Conservation (phyloP, 1,140 invertebrate species). For the Pseudomyrmex sp. region DNA sequence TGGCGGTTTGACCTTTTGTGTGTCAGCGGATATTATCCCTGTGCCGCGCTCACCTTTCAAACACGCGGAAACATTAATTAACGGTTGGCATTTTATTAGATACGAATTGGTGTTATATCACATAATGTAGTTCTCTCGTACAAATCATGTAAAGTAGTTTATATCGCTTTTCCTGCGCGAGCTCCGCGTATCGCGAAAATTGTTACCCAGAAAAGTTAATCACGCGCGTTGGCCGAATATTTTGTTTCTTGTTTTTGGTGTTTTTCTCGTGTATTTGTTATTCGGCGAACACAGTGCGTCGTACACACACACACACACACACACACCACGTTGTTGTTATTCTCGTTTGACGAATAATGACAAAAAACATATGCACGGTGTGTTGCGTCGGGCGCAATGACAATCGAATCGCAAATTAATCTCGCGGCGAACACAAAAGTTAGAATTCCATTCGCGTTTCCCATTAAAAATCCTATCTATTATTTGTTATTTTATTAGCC, state of each 20-base stretch:
- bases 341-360: slow-evolving; percentile 33
- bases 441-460: slow-evolving; percentile 31
- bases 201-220: slow-evolving; percentile 32
- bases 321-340: not conserved
- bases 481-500: slow-evolving; percentile 50
- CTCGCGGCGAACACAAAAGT: slow-evolving; percentile 33
- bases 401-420: slow-evolving; percentile 57
- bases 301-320: not conserved
- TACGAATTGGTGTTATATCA: slow-evolving; percentile 33
- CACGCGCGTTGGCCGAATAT: slow-evolving; percentile 19
- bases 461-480: slow-evolving; percentile 42
- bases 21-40: slow-evolving; percentile 3
- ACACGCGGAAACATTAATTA: slow-evolving; percentile 32
- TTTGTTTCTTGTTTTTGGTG: not conserved
- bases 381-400: too few species aligned
- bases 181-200: slow-evolving; percentile 38
- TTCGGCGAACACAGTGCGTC: slow-evolving; percentile 9
- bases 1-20: slow-evolving; percentile 21
- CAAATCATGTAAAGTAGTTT: slow-evolving; percentile 65
- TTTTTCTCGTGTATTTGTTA: slow-evolving; percentile 13
- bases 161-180: slow-evolving; percentile 14
- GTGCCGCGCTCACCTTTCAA: not conserved
- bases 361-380: slow-evolving; percentile 29
- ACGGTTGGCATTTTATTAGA: slow-evolving; percentile 46
- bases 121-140: slow-evolving; percentile 18